phyloP scores from a whole-genome alignment of 2,797 vertebrate species.

The Coregonus ussuriensis region DNA sequence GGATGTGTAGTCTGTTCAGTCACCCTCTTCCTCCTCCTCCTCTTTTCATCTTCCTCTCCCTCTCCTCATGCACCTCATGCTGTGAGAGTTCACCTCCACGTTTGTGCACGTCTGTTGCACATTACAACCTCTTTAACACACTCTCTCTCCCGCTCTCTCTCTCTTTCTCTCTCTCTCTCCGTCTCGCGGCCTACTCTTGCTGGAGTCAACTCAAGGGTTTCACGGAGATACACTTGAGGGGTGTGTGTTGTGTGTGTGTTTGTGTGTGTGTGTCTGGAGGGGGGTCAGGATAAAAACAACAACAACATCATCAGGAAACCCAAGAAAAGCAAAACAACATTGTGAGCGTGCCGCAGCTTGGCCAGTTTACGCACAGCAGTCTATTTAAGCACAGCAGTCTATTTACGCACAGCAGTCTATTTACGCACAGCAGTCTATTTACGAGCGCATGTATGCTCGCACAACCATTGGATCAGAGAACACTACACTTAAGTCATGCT shows the following conservation, averaged over 20 bases:
- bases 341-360: slow-evolving; percentile 29
- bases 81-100: slow-evolving; percentile 45
- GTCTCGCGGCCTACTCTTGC: slow-evolving; percentile 25
- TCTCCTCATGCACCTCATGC: slow-evolving; percentile 21
- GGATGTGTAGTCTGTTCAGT: not conserved
- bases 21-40: slow-evolving; percentile 19
- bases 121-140: slow-evolving; percentile 34
- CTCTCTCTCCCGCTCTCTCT: slow-evolving; percentile 42
- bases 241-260: slow-evolving; percentile 2
- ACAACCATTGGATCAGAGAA: not conserved
- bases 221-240: slow-evolving; percentile 46
- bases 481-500: not conserved
- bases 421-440: not conserved
- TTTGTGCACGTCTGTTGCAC: slow-evolving; percentile 31
- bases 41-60: slow-evolving; percentile 18
- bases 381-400: not conserved
- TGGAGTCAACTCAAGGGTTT: slow-evolving; percentile 5
- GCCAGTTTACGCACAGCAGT: slow-evolving; percentile 26
- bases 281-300: slow-evolving; percentile 35
- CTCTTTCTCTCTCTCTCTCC: slow-evolving; percentile 45
- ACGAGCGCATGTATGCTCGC: not conserved
- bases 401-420: not conserved
- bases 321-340: slow-evolving; percentile 46
- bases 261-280: not conserved
- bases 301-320: slow-evolving; percentile 29